Evolutionary conservation across 2,797 vertebrate species (phyloP), one percentile per base, ranked within the genome.

Genomic region (Champsocephalus esox): DNA sequence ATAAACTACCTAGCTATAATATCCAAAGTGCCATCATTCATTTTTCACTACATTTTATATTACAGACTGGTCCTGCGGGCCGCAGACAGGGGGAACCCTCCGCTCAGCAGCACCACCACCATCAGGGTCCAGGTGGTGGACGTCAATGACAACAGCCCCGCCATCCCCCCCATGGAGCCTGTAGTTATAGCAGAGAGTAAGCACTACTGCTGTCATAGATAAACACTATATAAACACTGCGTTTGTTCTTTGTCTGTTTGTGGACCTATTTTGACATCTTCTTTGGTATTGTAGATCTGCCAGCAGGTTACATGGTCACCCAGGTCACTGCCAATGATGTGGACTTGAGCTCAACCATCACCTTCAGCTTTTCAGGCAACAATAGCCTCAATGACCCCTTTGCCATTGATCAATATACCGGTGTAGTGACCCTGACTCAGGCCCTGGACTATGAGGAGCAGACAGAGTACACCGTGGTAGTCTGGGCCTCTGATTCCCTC

Each of bases 71-170:
- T 96, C 84, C 86, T 99, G 65, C 95, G 96, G 90, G 97, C 95
- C 44, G 75, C 91, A 80, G 98, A 99, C 90, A 95, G 88, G 89
- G 98, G 98, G 84, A 95, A 88, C n/a, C 97, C 96, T 78, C 89
- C 92, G 0, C 95, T 96, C 90, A 97, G 94, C 79, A 88, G 92
- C 74, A 97, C 94, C 2, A 66, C 92, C 78, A 83, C 89, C 44
- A 67, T 99, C 81, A 91, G 84, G 80, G 93, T 99, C 85, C 94
- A 96, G 46, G 96, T 99, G 75, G 92, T 95, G 66, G 97, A 99
- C 49, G 62, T 96, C 81, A 99, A 99, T 65, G 97, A 99, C 91
- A 98, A 98, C n/a, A 92, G 91, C 56, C 98, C 98, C 0, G 60
- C 87, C 74, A 92, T 99, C 59, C 95, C 95, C 3, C 91, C 91